A percentile compares a stretch with the other conserved stretches of the same genome.
Conservation (phyloP, 2,797 vertebrate genomes). For the Mallotus villosus region DNA sequence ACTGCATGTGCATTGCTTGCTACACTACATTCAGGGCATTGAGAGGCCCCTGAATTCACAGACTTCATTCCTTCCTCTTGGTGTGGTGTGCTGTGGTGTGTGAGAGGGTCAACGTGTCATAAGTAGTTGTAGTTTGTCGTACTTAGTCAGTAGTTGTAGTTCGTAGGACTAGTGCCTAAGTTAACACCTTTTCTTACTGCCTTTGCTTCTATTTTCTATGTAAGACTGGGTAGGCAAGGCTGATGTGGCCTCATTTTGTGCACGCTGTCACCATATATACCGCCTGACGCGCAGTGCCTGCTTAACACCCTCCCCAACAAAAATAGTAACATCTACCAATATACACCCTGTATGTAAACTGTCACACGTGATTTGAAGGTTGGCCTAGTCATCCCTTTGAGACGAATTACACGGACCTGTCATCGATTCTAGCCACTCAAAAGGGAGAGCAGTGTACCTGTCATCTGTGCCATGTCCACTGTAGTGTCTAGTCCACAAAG, state of each 20-base stretch:
- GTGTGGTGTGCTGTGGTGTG: conserved; percentile 56
- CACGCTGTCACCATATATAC: too few species aligned
- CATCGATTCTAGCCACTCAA: neutral
- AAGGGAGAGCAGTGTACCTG: conserved; percentile 1
- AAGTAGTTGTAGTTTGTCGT: too few species aligned
- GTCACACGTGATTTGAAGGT: neutral
- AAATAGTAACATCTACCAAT: too few species aligned
- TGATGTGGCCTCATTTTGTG: too few species aligned
- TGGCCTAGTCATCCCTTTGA: neutral
- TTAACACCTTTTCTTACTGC: neutral
- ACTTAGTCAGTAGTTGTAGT: too few species aligned
- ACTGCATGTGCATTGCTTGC: conserved; percentile 61
- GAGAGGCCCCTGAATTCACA: conserved; percentile 53
- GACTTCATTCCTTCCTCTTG: conserved; percentile 57
- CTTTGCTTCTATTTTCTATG: neutral
- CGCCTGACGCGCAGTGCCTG: too few species aligned
- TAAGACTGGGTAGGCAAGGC: too few species aligned
- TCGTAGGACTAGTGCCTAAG: neutral
- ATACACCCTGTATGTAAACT: too few species aligned
- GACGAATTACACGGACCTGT: neutral
- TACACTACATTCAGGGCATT: conserved; percentile 39
- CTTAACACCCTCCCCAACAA: too few species aligned
- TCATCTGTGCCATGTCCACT: conserved; percentile 37
- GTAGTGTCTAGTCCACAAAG: conserved; percentile 47
- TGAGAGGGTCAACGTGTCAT: neutral